Evolutionary conservation across 2,888 invertebrate species (phyloP).

Genomic region (Masnerella sp.): DNA sequence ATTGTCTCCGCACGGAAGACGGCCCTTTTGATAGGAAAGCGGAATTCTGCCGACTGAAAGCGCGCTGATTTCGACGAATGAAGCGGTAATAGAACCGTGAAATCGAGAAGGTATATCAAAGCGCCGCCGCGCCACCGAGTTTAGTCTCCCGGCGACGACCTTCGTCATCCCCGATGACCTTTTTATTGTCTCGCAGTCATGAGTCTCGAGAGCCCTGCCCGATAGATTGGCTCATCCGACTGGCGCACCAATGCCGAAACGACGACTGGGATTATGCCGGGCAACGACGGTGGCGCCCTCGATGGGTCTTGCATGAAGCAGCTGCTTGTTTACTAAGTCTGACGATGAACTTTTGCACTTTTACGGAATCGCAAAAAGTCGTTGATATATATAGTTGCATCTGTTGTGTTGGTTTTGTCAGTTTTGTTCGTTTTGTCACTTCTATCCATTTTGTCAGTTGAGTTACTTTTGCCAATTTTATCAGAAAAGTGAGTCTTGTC

Average conservation of each 20-base stretch:
- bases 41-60: slow-evolving; percentile 57
- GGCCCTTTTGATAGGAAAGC: slow-evolving; percentile 57
- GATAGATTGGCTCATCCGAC: slow-evolving; percentile 14
- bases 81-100: slow-evolving; percentile 56
- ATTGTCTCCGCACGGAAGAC: slow-evolving; percentile 59
- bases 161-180: slow-evolving; percentile 35
- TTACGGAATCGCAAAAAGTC: no score
- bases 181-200: slow-evolving; percentile 36
- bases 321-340: no score
- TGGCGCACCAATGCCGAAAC: not conserved
- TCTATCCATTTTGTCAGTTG: no score
- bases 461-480: no score
- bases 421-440: no score
- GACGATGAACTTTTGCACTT: no score
- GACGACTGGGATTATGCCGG: no score
- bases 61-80: slow-evolving; percentile 55
- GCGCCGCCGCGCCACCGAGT: slow-evolving; percentile 24
- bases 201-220: slow-evolving; percentile 15
- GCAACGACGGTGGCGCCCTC: no score
- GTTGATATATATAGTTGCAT: no score
- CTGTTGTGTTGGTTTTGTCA: no score
- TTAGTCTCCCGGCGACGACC: slow-evolving; percentile 29
- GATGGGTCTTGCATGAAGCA: no score
- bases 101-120: slow-evolving; percentile 56
- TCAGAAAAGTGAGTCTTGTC: no score